Evolutionary conservation across 2,888 invertebrate genomes (phyloP), one percentile per base, ranked within the genome.

Genomic region (Drymonia ruficornis): DNA sequence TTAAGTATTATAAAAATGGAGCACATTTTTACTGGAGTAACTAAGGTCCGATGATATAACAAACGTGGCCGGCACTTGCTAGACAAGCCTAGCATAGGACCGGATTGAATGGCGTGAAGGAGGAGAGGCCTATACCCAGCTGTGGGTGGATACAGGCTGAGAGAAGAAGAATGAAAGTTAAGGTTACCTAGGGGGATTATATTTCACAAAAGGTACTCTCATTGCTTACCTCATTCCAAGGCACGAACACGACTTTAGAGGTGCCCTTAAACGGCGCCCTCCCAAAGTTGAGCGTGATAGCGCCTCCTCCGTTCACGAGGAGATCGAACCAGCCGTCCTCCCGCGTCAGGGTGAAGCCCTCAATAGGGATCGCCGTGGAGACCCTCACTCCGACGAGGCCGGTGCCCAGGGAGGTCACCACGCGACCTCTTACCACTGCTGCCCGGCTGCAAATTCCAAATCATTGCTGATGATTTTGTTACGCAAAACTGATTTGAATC

Each of bases 251-350:
- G 57, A 98, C 98, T 78, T 97, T 95, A 45, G 96, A 96, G 70
- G 97, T 97, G 1, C 98, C 96, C 63, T 97, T 95, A 89, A 98
- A 98, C 1, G 98, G 98, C 43, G 97, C 96, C 57, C 98, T 94
- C 55, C 99, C 98, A 81, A 99, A 99, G 83, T 98, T 97, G 50
- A 99, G 91, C 0, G 97, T 98, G 2, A 99, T 98, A 0, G 98
- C 98, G 0, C 99, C 99, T 0, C 99, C 99, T n/a, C 99, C 99
- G 87, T 99, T 99, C 15, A 99, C 99, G 80, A 99, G 94, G 50
- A 99, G 94, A 91, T 99, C 99, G 92, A 99, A 99, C 97, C 97
- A 98, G 49, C 98, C 98, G 74, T 98, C 98, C 67, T 97, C 97
- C 57, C 98, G 93, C 3, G 98, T 98, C 56, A 98, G 88, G 0